Evolutionary conservation across 2,888 invertebrate genomes (phyloP).

Genomic region (Lasius platythorax): DNA sequence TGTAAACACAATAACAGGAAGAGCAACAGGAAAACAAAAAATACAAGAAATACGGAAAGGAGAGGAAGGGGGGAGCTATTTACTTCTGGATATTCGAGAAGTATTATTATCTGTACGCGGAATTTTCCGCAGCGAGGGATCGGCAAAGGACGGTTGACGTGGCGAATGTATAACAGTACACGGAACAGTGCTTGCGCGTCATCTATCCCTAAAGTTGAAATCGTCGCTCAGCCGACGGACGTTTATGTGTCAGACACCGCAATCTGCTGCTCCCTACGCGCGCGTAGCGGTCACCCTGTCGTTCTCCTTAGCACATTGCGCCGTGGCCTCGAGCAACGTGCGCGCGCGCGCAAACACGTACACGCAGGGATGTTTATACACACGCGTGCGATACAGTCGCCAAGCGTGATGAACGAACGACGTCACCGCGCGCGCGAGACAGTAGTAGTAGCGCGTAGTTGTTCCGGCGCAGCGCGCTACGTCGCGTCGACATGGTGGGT

Average conservation of each 20-base stretch:
- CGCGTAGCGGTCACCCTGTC: slow-evolving; percentile 42
- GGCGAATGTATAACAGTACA: background rate
- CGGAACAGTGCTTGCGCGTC: background rate
- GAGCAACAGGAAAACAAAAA: background rate
- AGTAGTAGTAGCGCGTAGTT: background rate
- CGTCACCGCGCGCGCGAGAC: slow-evolving; percentile 17
- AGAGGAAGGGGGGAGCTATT: slow-evolving; percentile 1
- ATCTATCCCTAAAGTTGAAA: slow-evolving; percentile 22
- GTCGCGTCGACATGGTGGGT: background rate
- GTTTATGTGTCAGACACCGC: slow-evolving; percentile 15
- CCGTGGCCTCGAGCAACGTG: slow-evolving; percentile 4
- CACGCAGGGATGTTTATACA: background rate
- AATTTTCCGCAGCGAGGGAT: slow-evolving; percentile 18
- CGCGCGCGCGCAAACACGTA: background rate
- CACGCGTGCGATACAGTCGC: background rate
- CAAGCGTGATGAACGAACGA: slow-evolving; percentile 11
- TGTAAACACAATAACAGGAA: slow-evolving; percentile 39
- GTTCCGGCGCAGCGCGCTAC: background rate
- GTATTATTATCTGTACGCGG: background rate
- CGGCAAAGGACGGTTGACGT: background rate
- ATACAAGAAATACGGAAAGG: slow-evolving; percentile 18
- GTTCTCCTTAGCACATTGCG: slow-evolving; percentile 50
- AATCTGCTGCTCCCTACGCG: slow-evolving; percentile 24
- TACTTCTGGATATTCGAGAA: slow-evolving; percentile 21
- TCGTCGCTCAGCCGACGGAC: background rate